phyloP scores from a whole-genome alignment of 2,797 vertebrate species.

The Melanotaenia parkinsoni region DNA sequence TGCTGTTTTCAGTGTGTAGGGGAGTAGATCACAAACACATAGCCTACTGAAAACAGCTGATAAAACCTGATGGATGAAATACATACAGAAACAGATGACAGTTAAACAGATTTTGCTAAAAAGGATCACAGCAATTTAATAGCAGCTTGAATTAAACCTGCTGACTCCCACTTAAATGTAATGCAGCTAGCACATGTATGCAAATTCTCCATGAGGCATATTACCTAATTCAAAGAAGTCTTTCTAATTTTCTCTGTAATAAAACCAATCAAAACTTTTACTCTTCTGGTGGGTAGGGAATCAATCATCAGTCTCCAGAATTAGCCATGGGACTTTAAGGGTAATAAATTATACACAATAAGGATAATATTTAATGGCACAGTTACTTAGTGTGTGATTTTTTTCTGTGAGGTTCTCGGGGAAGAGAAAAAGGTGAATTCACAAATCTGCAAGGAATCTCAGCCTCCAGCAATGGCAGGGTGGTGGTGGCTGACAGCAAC shows the following conservation, averaged over 20 bases:
- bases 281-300: background rate
- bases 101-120: background rate
- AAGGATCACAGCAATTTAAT: background rate
- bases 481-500: slow-evolving; percentile 97
- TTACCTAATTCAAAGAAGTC: background rate
- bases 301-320: background rate
- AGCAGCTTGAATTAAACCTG: background rate
- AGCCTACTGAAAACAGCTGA: too few species aligned
- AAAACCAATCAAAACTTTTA: background rate
- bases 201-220: background rate
- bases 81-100: background rate
- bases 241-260: slow-evolving; percentile 2
- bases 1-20: slow-evolving; percentile 4
- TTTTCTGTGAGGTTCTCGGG: slow-evolving; percentile 86
- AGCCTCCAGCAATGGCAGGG: slow-evolving; percentile 88
- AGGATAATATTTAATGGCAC: slow-evolving; percentile 7
- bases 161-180: background rate
- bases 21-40: background rate
- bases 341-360: background rate
- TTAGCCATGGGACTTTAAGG: background rate
- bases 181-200: background rate
- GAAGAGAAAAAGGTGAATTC: slow-evolving; percentile 96
- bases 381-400: slow-evolving; percentile 7
- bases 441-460: slow-evolving; percentile 97
- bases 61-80: background rate